Evolutionary conservation across 2,113 vertebrate genomes (phyloP), one percentile per base, ranked within the genome.

Genomic region (Triplophysa tibetana): DNA sequence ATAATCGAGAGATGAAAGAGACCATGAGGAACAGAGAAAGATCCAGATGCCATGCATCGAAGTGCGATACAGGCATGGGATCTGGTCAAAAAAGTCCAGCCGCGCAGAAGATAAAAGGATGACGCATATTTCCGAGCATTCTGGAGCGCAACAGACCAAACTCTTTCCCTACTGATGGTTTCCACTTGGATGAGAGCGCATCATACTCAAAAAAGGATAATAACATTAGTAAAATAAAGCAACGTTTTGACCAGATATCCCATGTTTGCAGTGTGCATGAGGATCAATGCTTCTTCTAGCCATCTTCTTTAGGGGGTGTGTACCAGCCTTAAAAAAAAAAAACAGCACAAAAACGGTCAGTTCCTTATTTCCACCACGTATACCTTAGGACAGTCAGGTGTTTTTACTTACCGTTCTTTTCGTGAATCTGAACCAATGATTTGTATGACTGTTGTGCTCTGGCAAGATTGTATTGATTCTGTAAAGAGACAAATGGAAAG

Each of bases 401-500:
- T 38, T 16, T 24, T 7, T 85, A 95, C 96, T 65, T 94, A 98
- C 97, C 97, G 81, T 99, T 99, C 90, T 99, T 98, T 93, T 99
- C 97, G 21, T 99, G 97, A 91, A 98, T 98, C 92, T 98, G 97
- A 91, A 99, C 97, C 92, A 99, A 93, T 84, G 97, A 98, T 93
- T 98, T 99, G 93, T 99, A 98, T 83, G 97, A 98, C 89, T 98
- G 97, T 88, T 99, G 97, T 91, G 97, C 97, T 96, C 97, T 95
- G 92, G 96, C 95, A 88, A 99, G 94, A 90, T 97, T 99, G 94
- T 99, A 99, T 82, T 98, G 97, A 90, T 96, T 98, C 97, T 99
- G 93, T 41, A 50, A 68, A 69, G 8, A 65, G 16, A 66, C 33
- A 66, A 69, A 33, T 4, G 13, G 9, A 12, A 64, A 21, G 8